A percentile compares a stretch with the other conserved stretches of the same genome.
Evolutionary conservation across 2,113 vertebrate species (phyloP).

Genomic region (Bubo blakistoni): DNA sequence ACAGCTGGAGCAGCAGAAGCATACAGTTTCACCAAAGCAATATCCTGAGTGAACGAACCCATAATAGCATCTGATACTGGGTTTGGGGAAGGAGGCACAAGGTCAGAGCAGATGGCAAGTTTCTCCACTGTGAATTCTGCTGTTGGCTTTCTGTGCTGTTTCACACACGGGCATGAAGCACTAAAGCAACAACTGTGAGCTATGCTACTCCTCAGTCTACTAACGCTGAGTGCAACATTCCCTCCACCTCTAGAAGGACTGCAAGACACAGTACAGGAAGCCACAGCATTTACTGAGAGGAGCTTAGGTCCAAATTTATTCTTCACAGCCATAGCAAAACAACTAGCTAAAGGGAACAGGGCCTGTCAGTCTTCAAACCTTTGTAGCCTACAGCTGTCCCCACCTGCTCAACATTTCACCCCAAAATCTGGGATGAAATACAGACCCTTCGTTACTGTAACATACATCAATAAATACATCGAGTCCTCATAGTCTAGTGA

Average conservation of each 20-base stretch:
- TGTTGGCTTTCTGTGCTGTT: background rate
- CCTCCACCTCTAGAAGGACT: background rate
- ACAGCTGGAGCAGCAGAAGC: background rate
- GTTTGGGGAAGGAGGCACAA: background rate
- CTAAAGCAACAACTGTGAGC: background rate
- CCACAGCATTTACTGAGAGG: background rate
- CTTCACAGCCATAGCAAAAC: background rate
- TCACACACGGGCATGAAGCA: background rate
- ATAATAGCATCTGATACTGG: background rate
- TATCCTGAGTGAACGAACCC: background rate
- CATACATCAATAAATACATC: background rate
- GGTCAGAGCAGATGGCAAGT: background rate
- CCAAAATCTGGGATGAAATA: background rate
- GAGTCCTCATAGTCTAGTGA: background rate
- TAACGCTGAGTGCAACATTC: background rate
- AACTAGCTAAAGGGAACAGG: background rate
- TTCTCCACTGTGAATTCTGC: background rate
- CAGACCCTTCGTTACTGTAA: background rate
- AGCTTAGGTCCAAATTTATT: background rate
- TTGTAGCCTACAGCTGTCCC: background rate
- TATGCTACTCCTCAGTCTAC: background rate
- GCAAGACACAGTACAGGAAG: background rate
- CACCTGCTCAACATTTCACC: background rate
- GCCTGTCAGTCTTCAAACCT: background rate
- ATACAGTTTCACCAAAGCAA: background rate